A percentile compares a stretch with the other conserved stretches of the same genome.
Conservation (phyloP, 2,888 invertebrate genomes). For the Melieria crassipennis region DNA sequence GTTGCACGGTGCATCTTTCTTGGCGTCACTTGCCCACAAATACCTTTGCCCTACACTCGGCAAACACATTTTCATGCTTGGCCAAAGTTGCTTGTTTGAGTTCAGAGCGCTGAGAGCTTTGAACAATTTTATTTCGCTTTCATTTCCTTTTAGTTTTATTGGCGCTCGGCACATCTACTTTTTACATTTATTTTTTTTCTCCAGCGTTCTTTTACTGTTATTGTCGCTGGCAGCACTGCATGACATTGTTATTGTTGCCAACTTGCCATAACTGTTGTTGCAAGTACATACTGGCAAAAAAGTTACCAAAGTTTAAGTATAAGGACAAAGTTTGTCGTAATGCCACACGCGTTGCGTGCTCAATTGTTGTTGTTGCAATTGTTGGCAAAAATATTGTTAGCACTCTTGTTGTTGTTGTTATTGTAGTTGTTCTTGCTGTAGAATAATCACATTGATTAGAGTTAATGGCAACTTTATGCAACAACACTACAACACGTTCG, state of each 20-base stretch:
- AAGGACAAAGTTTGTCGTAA: constrained; percentile 25
- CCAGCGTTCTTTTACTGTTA: too few relatives aligned
- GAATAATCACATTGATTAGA: constrained; percentile 24
- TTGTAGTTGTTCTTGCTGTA: constrained; percentile 1
- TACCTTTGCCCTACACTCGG: not conserved
- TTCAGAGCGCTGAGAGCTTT: not conserved
- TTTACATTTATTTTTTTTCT: too few relatives aligned
- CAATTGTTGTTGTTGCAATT: constrained; percentile 2
- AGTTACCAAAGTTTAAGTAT: not conserved
- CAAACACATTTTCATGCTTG: constrained; percentile 16
- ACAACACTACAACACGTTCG: not conserved
- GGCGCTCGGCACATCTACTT: too few relatives aligned
- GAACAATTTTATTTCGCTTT: not conserved
- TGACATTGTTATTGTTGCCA: constrained; percentile 20
- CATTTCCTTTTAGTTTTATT: not conserved
- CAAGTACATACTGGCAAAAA: constrained; percentile 17
- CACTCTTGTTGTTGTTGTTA: constrained; percentile 10
- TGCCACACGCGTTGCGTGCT: not conserved
- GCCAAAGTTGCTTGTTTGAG: constrained; percentile 2
- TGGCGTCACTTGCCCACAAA: not conserved
- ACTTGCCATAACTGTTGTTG: constrained; percentile 29
- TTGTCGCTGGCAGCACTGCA: not conserved
- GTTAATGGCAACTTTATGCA: constrained; percentile 26
- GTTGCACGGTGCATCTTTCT: not conserved
- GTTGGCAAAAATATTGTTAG: constrained; percentile 9